These are phyloP conservation scores for Mohoua ochrocephala DNA, from an alignment of 2,113 vertebrate genomes.

Conservation along the genomic window DNA sequence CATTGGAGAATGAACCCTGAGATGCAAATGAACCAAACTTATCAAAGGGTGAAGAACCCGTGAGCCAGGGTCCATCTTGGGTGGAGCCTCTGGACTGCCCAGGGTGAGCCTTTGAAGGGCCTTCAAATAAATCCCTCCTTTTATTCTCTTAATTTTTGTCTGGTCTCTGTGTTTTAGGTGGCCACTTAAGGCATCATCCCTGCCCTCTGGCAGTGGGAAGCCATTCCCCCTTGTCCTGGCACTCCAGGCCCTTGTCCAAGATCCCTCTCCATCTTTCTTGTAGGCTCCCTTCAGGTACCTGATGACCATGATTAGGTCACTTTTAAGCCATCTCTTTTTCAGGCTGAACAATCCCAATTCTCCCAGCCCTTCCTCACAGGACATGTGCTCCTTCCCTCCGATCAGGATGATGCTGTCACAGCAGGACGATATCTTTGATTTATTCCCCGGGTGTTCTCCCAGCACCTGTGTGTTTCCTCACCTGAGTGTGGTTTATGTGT, in stretches of 20 bases:
- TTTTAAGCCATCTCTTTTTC: not conserved
- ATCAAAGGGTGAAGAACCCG: no score
- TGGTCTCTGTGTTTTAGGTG: no score
- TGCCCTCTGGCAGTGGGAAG: not conserved
- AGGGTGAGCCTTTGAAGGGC: no score
- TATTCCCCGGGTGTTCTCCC: accelerated
- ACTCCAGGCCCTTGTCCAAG: not conserved
- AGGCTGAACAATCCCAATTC: not conserved
- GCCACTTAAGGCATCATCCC: no score
- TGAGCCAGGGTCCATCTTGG: no score
- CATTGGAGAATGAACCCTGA: no score
- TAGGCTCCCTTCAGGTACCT: not conserved
- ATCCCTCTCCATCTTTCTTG: not conserved
- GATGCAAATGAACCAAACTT: no score
- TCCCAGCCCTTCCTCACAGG: not conserved
- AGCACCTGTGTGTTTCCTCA: not conserved
- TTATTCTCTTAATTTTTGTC: no score
- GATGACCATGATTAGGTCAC: not conserved
- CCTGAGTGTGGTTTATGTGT: accelerated
- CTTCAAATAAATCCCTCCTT: no score
- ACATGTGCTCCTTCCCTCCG: not conserved
- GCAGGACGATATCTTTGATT: not conserved
- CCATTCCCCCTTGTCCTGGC: not conserved
- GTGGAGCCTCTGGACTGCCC: no score
- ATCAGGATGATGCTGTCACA: not conserved